Conservation (phyloP, 37 sponge, comb jelly and placozoan species). For the Aplysina aerophoba region DNA sequence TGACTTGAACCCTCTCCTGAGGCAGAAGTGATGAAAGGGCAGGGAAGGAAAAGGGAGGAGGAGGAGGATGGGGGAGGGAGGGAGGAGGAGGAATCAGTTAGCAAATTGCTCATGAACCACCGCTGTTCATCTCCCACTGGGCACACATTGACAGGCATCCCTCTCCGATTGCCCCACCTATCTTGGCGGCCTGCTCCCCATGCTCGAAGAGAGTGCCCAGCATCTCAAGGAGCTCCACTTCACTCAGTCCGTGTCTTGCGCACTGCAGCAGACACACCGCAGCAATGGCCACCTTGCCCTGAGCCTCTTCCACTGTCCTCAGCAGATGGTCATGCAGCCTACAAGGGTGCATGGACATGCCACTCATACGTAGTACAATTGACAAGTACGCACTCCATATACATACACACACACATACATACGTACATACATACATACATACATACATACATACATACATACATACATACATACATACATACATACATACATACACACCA, state of each 20-base stretch:
- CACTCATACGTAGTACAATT: not conserved
- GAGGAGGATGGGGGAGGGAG: too few relatives aligned
- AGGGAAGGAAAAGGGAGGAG: too few relatives aligned
- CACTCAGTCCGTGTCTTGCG: slow-evolving; percentile 33
- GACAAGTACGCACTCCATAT: not conserved
- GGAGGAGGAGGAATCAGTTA: too few relatives aligned
- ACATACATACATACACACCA: too few relatives aligned
- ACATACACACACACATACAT: not conserved
- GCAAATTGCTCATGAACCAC: too few relatives aligned
- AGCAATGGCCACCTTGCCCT: slow-evolving; percentile 37
- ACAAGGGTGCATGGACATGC: not conserved
- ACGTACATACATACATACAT: slow-evolving; percentile 20
- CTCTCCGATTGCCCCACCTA: not conserved
- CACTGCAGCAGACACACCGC: slow-evolving; percentile 48
- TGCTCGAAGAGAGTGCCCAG: slow-evolving; percentile 21
- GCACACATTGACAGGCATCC: not conserved
- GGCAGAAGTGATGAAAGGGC: not conserved
- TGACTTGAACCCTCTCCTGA: not conserved
- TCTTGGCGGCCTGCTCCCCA: not conserved
- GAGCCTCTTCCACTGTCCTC: slow-evolving; percentile 1
- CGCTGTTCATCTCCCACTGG: too few relatives aligned
- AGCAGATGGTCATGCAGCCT: slow-evolving; percentile 38
- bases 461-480: too few relatives aligned
- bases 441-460: too few relatives aligned
- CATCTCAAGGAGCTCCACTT: slow-evolving; percentile 54